phyloP scores from a whole-genome alignment of 2,797 vertebrate species.

The Hippocampus kuda region DNA sequence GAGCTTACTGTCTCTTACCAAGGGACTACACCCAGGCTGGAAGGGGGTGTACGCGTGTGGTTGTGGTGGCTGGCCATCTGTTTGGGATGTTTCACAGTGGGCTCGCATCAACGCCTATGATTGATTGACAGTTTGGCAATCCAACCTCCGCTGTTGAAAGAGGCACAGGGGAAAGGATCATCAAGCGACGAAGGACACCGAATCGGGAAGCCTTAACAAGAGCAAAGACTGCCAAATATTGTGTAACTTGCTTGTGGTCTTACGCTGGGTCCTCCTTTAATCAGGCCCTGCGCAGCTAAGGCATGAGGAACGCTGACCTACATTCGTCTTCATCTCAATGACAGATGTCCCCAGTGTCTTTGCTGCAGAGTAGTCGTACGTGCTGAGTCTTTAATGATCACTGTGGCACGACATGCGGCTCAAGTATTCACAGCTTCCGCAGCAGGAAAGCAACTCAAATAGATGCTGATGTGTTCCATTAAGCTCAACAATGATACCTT shows the following conservation, averaged over 20 bases:
- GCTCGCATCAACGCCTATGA: slow-evolving; percentile 43
- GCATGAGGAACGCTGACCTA: slow-evolving; percentile 54
- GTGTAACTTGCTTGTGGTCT: slow-evolving; percentile 30
- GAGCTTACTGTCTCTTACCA: slow-evolving; percentile 64
- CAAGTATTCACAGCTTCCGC: slow-evolving; percentile 15
- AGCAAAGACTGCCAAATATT: slow-evolving; percentile 16
- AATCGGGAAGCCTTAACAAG: slow-evolving; percentile 22
- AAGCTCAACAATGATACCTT: not conserved
- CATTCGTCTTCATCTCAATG: slow-evolving; percentile 51
- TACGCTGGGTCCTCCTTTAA: slow-evolving; percentile 46
- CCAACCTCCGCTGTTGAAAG: slow-evolving; percentile 49
- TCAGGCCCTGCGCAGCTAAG: slow-evolving; percentile 40
- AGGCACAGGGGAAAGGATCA: slow-evolving; percentile 7
- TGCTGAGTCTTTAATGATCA: slow-evolving; percentile 44
- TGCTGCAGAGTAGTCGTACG: slow-evolving; percentile 31
- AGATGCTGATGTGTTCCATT: not conserved
- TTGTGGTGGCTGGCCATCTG: slow-evolving; percentile 61
- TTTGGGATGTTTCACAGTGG: slow-evolving; percentile 54
- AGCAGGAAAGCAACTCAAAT: slow-evolving; percentile 8
- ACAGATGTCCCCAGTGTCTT: slow-evolving; percentile 56
- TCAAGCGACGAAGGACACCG: slow-evolving; percentile 17
- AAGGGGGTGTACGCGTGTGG: slow-evolving; percentile 48
- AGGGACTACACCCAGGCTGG: slow-evolving; percentile 39
- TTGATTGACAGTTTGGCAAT: slow-evolving; percentile 58
- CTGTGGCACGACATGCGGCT: slow-evolving; percentile 25